These are phyloP conservation scores for Peromyscus nudipes DNA, from an alignment of 2,797 vertebrate species.

Conservation along the genomic window DNA sequence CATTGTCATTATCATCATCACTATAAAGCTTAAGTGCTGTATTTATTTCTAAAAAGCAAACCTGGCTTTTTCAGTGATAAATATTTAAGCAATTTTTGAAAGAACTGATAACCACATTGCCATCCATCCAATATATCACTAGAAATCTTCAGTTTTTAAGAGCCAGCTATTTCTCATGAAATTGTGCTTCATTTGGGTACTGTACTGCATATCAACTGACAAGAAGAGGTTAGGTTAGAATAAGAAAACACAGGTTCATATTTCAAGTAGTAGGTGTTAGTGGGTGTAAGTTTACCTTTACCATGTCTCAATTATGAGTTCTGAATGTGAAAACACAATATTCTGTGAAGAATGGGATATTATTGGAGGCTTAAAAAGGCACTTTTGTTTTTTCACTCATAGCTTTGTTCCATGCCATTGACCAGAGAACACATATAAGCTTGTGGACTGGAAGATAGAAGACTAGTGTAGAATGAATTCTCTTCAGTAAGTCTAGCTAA, in stretches of 20 bases:
- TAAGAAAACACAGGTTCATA: constrained; percentile 17
- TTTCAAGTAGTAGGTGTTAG: constrained; percentile 37
- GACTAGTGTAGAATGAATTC: neutral
- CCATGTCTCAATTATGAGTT: constrained; percentile 4
- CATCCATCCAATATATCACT: neutral
- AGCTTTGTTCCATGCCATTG: neutral
- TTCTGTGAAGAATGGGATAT: neutral
- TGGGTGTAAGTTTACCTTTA: neutral
- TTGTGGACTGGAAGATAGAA: constrained; percentile 39
- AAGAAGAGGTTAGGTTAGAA: constrained; percentile 10
- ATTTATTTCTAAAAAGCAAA: constrained; percentile 55
- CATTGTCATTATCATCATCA: neutral
- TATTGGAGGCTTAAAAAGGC: neutral
- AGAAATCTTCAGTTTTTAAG: constrained; percentile 50
- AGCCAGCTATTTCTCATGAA: constrained; percentile 1
- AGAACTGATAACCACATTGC: constrained; percentile 20
- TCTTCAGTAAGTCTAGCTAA: constrained; percentile 16
- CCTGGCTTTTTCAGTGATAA: constrained; percentile 15
- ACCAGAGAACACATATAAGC: neutral
- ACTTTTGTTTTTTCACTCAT: neutral
- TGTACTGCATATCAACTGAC: neutral
- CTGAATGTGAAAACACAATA: neutral
- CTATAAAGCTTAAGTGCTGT: neutral
- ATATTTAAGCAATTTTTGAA: constrained; percentile 24
- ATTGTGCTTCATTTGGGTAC: neutral